Base-by-base conservation (phyloP, 2,888 invertebrate species). In the Caenorhabditis afra region DNA sequence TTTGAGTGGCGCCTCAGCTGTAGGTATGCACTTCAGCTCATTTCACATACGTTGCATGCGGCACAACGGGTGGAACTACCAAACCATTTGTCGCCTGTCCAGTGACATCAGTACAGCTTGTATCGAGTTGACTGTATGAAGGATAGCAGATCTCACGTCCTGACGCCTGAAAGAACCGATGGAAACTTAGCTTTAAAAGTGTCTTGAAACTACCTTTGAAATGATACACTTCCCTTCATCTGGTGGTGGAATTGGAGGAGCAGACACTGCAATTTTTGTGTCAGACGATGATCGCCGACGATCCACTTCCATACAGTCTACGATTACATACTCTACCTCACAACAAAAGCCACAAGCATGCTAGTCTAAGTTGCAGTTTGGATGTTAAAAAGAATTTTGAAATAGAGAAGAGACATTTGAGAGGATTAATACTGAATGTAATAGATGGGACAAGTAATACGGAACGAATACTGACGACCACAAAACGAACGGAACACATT, bases 201-300 rank as follows among this genome's bases (percentile, higher is more conserved):
- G 37, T 37, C 41, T 41, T 4, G 10, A 39, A 52, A 50, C 45
- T 58, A 66, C 87, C 87, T 81, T 81, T 20, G 87, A 88, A 49
- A 79, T 73, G 55, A 82, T 82, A 59, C 89, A 89, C 55, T 86
- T 82, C 20, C 89, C 89, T 59, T 86, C 86, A 61, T 87, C 82
- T 11, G 88, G 86, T 41, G 89, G 89, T 8, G 88, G 89, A 81
- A 89, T 89, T 29, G 88, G 88, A 39, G 89, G 89, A n/a, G 86
- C 85, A 12, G 87, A 87, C 79, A 89, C 89, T 89, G 67, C 55
- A 78, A 78, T 75, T 75, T 75, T 67, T 59, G 65, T 53, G 58
- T 67, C 59, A 58, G 59, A 58, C 44, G 44, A 58, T 59, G 64
- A 61, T 59, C 59, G 61, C 16, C 66, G 58, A 61, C 66, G 66